Evolutionary conservation across 2,113 vertebrate genomes (phyloP).

Genomic region (Melanocharis versteri): DNA sequence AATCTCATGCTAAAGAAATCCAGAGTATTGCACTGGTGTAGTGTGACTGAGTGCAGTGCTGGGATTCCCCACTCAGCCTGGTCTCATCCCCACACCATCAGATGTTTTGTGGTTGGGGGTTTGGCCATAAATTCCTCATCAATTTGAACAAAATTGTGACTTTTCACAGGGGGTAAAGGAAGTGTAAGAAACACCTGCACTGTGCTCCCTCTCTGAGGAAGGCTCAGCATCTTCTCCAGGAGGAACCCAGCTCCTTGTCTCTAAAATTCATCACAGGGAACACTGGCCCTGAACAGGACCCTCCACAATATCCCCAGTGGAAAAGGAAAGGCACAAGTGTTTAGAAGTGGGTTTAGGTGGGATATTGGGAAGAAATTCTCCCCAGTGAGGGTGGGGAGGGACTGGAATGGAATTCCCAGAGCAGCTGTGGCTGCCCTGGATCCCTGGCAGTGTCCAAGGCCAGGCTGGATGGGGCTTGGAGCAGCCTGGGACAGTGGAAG

Average conservation of each 20-base stretch:
- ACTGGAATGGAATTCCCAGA: neutral
- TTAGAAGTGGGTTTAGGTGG: neutral
- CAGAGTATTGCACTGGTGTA: neutral
- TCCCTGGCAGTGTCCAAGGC: neutral
- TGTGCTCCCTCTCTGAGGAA: neutral
- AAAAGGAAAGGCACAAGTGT: neutral
- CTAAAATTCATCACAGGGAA: neutral
- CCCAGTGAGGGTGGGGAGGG: neutral
- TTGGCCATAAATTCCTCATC: neutral
- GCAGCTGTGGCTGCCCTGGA: neutral
- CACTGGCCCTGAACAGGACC: neutral
- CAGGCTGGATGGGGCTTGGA: neutral
- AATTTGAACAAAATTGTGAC: neutral
- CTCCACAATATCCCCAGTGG: neutral
- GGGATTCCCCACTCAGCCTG: neutral
- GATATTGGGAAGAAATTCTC: neutral
- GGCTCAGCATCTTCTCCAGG: neutral
- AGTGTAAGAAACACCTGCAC: neutral
- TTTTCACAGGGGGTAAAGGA: neutral
- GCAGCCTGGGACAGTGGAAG: neutral
- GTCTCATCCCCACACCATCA: neutral
- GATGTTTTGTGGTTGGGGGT: fast-evolving
- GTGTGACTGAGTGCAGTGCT: neutral
- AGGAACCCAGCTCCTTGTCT: neutral
- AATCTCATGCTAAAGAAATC: neutral